These are phyloP conservation scores for Oxyruncus cristatus DNA, from an alignment of 2,113 vertebrate genomes.

Conservation along the genomic window DNA sequence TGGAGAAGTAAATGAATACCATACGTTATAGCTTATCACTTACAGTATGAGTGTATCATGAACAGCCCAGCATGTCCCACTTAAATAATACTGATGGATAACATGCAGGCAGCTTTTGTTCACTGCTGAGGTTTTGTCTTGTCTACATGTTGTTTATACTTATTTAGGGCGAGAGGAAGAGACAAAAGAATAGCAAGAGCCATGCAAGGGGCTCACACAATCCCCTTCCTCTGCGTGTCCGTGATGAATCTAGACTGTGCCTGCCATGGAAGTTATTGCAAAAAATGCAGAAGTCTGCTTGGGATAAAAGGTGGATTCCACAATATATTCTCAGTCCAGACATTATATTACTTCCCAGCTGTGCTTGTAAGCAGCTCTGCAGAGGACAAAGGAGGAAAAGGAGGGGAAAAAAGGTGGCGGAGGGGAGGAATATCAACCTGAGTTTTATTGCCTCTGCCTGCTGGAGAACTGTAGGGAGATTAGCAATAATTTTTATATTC, in stretches of 20 bases:
- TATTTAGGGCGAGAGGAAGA: neutral
- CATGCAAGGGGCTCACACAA: neutral
- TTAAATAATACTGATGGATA: conserved; percentile 71
- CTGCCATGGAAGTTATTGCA: neutral
- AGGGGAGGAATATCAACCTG: neutral
- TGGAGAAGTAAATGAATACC: conserved; percentile 69
- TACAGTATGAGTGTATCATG: conserved; percentile 60
- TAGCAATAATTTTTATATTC: conserved; percentile 58
- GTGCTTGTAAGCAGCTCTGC: neutral
- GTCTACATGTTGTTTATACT: conserved; percentile 30
- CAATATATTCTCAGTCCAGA: conserved; percentile 9
- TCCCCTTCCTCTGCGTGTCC: neutral
- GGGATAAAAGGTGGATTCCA: conserved; percentile 35
- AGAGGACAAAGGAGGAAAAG: conserved; percentile 21
- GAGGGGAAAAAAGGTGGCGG: neutral
- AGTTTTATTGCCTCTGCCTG: conserved; percentile 57
- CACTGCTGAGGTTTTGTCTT: conserved; percentile 63
- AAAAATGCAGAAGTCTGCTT: conserved; percentile 8
- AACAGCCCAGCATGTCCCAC: conserved; percentile 59
- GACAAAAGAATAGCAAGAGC: conserved; percentile 18
- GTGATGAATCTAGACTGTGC: neutral
- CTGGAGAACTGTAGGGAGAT: conserved; percentile 48
- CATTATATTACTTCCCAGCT: conserved; percentile 26
- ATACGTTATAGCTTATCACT: conserved; percentile 73
- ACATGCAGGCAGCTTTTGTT: conserved; percentile 64